phyloP scores from a whole-genome alignment of 2,797 vertebrate species.

The Propithecus deckenii region DNA sequence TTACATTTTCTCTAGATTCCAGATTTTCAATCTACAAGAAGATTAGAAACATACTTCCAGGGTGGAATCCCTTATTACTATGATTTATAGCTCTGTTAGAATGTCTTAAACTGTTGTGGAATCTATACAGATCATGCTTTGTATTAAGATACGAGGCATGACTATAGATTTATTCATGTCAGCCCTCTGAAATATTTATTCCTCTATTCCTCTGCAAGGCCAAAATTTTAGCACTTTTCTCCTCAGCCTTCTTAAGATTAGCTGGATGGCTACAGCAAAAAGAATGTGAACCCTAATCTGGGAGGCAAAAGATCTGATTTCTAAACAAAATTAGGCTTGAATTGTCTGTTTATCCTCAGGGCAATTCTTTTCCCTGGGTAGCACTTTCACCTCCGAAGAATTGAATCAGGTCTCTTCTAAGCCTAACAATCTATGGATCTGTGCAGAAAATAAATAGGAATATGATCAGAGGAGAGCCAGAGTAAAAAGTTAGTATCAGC shows the following conservation, averaged over 20 bases:
- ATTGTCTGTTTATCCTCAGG: background rate
- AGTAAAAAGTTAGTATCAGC: background rate
- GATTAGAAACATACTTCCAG: background rate
- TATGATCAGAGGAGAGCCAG: background rate
- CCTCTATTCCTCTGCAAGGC: background rate
- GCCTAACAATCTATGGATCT: background rate
- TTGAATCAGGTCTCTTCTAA: background rate
- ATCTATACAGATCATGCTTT: background rate
- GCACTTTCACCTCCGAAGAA: background rate
- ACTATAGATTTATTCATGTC: background rate
- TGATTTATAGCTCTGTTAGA: background rate
- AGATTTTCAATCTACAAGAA: background rate
- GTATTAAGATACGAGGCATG: background rate
- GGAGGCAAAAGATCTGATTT: background rate
- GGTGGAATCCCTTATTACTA: background rate
- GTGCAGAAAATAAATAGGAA: background rate
- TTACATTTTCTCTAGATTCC: background rate
- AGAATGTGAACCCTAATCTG: background rate
- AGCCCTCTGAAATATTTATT: background rate
- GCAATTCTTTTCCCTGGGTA: background rate
- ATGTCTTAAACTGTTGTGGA: background rate
- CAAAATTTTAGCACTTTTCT: background rate
- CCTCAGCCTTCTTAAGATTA: background rate
- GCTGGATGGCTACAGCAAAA: background rate
- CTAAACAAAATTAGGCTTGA: background rate